Evolutionary conservation across 2,797 vertebrate genomes (phyloP), one percentile per base, ranked within the genome.

Genomic region (Alauda arvensis): DNA sequence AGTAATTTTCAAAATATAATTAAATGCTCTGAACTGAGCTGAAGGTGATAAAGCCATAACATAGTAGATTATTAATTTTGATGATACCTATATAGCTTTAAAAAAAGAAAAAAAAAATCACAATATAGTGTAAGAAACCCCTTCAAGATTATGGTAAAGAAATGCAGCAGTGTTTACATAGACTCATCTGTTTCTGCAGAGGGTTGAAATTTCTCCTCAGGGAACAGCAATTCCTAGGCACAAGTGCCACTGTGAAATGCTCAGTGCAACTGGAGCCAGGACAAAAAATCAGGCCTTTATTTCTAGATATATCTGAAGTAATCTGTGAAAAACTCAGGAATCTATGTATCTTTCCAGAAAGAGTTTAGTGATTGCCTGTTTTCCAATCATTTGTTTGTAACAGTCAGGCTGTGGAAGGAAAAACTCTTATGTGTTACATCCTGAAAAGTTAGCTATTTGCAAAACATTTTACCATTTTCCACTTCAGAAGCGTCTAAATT

Each of bases 401-500:
- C 56, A 82, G 57, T 51, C 9, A 5, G 68, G 56, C 67, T 70
- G 43, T 10, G 8, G 43, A n/a, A n/a, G 56, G 70, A 91, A 37
- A 2, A 72, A 46, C 29, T 70, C 42, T 33, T 28, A 60, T 19
- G 33, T 55, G 45, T 68, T 4, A 29, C 77, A 89, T 95, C 79
- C 91, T 92, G 77, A 87, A 87, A 85, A 83, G 70, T 87, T 88
- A 65, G 39, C 49, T 70, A 51, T 91, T 94, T 87, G 65, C 79
- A 93, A 94, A 94, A 77, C 70, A 77, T 92, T 82, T 91, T 86
- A 77, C 71, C 66, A 77, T 93, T 94, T 95, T 89, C 89, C 81
- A 84, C 78, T 95, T 90, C 49, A 88, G 92, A 93, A 83, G 56
- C 1, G 0, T 93, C 94, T 94, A 95, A 91, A 94, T 94, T 93